phyloP scores from a whole-genome alignment of 2,113 vertebrate genomes.

The Trematocara nigrifrons region DNA sequence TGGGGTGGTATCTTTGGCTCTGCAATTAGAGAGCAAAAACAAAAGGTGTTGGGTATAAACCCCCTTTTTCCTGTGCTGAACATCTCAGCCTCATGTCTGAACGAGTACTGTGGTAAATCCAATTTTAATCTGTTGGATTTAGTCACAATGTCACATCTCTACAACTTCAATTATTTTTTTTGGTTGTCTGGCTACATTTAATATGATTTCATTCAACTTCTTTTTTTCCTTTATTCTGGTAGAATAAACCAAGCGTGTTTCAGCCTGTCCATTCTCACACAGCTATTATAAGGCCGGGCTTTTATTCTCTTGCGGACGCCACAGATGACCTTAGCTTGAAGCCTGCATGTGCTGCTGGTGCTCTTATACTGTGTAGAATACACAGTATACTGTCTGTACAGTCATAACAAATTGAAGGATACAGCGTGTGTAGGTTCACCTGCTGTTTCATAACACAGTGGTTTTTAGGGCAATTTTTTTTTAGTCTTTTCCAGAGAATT shows the following conservation, averaged over 20 bases:
- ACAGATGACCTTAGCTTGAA: background rate
- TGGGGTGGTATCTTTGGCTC: background rate
- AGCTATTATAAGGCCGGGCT: background rate
- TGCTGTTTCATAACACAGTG: background rate
- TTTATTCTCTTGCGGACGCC: background rate
- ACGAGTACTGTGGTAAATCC: background rate
- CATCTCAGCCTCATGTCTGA: background rate
- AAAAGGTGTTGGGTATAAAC: background rate
- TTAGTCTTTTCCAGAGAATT: accelerated
- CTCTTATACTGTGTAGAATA: background rate
- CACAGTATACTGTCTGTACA: background rate
- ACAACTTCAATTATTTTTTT: accelerated
- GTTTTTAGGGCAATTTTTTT: background rate
- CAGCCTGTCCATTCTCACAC: background rate
- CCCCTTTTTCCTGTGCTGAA: background rate
- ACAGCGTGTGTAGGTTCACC: background rate
- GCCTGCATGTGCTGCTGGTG: background rate
- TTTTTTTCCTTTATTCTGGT: background rate
- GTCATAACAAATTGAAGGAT: background rate
- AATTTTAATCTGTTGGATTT: background rate
- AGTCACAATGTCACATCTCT: background rate
- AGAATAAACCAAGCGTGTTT: background rate
- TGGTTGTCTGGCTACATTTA: background rate
- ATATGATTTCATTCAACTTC: background rate
- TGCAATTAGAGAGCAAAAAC: background rate